A percentile compares a stretch with the other conserved stretches of the same genome.
Conservation (phyloP, 2,888 invertebrate species). For the Acholoe squamosa region DNA sequence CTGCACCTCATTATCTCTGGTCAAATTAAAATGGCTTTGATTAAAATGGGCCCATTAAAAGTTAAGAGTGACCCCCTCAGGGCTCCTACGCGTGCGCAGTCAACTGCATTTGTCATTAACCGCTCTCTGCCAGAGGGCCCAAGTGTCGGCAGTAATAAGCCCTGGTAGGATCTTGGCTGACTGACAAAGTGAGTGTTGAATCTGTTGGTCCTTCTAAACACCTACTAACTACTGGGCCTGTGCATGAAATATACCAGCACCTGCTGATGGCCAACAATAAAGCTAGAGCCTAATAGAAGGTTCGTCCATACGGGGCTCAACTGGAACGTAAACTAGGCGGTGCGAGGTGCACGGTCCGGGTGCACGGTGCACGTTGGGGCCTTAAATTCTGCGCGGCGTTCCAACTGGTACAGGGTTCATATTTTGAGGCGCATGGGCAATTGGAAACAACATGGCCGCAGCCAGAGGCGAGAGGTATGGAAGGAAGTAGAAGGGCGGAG, state of each 20-base stretch:
- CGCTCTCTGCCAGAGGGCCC: neutral
- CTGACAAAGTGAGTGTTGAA: no score
- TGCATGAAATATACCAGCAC: no score
- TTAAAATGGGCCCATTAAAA: conserved; percentile 56
- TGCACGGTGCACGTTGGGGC: no score
- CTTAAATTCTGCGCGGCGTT: no score
- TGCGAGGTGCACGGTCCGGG: neutral
- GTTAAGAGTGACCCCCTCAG: conserved; percentile 37
- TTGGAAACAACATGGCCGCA: conserved; percentile 56
- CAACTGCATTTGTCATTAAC: conserved; percentile 49
- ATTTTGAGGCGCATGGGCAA: conserved; percentile 43
- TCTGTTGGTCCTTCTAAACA: no score
- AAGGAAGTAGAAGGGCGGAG: neutral
- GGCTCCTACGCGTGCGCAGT: conserved; percentile 35
- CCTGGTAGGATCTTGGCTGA: no score
- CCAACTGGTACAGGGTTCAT: conserved; percentile 46
- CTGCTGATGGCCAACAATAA: no score
- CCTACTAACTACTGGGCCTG: no score
- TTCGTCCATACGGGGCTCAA: neutral
- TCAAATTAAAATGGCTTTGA: conserved; percentile 21
- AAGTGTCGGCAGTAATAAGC: no score
- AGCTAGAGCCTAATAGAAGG: no score
- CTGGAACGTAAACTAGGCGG: neutral
- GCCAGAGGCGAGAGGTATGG: conserved; percentile 42
- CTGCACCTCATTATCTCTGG: conserved; percentile 26